Evolutionary conservation across 2,113 vertebrate genomes (phyloP), one percentile per base, ranked within the genome.

Genomic region (Leucosticte australis): DNA sequence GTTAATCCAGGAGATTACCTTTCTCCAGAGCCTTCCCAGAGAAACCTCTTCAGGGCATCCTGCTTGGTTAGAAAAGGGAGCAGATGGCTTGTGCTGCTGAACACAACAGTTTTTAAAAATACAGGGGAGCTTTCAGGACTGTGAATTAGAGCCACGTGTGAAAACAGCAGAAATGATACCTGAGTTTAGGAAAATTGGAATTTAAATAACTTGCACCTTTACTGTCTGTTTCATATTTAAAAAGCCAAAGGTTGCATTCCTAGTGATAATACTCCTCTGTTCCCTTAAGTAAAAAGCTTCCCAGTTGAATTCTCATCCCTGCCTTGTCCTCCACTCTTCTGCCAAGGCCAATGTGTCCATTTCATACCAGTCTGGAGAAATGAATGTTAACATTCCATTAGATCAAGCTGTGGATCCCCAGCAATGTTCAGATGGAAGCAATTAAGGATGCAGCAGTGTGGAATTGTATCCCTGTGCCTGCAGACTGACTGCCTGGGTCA

Each of bases 1-100:
- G 73, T 83, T 96, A 97, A 97, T 97, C 95, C 91, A 41, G 44
- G 78, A 93, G 96, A 96, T 97, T 97, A 96, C 96, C 88, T 96
- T 97, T 94, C 94, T 88, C 95, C 42, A 63, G 94, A 96, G 87
- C 82, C 60, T 90, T 90, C 71, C 13, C 53, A 89, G 87, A 81
- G 93, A 88, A 92, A 90, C 93, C 94, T 95, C 95, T 95, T 87
- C 87, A 49, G 92, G 95, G 94, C 93, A 91, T 87, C 78, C 89
- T 92, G 85, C 87, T 49, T 50, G 53, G 26, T 47, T 73, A 37
- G 64, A 75, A 39, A 37, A 9, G 2, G 5, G 15, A 93, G 92
- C 96, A 97, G 94, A 95, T 96, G 96, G 95, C 42, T 87, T 56
- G 49, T 63, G 80, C 85, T 55, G 50, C 89, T 81, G 92, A 71